These are phyloP conservation scores for Lateolabrax maculatus DNA, from an alignment of 2,797 vertebrate species.

Conservation along the genomic window DNA sequence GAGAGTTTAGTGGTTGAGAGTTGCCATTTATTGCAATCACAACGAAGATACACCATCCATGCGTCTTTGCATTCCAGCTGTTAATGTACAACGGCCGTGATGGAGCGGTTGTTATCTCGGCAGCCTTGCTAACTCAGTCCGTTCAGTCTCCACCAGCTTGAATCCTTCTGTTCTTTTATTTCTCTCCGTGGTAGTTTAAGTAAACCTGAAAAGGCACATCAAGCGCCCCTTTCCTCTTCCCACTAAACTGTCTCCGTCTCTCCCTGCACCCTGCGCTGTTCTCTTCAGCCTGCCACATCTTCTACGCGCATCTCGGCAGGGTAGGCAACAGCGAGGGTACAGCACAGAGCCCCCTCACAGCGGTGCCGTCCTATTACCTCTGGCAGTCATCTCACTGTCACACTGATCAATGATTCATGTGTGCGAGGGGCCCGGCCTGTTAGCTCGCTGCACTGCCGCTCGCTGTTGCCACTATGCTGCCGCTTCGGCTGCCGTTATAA, in stretches of 20 bases:
- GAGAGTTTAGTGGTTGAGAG: slow-evolving; percentile 28
- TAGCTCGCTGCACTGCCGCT: slow-evolving; percentile 73
- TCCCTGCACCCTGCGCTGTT: slow-evolving; percentile 27
- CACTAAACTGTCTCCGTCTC: slow-evolving; percentile 49
- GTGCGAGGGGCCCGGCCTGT: slow-evolving; percentile 68
- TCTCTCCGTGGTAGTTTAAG: slow-evolving; percentile 49
- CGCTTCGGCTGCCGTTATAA: slow-evolving; percentile 68
- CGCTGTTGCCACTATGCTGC: slow-evolving; percentile 39
- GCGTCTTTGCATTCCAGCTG: slow-evolving; percentile 32
- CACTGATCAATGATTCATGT: slow-evolving; percentile 83
- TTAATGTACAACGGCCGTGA: slow-evolving; percentile 27
- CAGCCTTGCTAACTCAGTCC: slow-evolving; percentile 20
- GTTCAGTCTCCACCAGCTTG: slow-evolving; percentile 32
- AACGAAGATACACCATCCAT: slow-evolving; percentile 24
- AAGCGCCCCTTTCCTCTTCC: slow-evolving; percentile 43
- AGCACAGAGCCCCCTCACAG: slow-evolving; percentile 66
- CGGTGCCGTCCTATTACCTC: slow-evolving; percentile 78
- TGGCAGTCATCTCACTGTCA: slow-evolving; percentile 83
- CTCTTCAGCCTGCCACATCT: slow-evolving; percentile 58
- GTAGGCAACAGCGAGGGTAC: slow-evolving; percentile 63
- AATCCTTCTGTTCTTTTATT: slow-evolving; percentile 29
- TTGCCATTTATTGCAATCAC: slow-evolving; percentile 28
- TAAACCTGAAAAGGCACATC: slow-evolving; percentile 56
- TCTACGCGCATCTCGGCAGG: slow-evolving; percentile 63
- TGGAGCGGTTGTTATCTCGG: slow-evolving; percentile 29